Conservation (phyloP, 2,888 invertebrate genomes). For the Dryococelus australis region DNA sequence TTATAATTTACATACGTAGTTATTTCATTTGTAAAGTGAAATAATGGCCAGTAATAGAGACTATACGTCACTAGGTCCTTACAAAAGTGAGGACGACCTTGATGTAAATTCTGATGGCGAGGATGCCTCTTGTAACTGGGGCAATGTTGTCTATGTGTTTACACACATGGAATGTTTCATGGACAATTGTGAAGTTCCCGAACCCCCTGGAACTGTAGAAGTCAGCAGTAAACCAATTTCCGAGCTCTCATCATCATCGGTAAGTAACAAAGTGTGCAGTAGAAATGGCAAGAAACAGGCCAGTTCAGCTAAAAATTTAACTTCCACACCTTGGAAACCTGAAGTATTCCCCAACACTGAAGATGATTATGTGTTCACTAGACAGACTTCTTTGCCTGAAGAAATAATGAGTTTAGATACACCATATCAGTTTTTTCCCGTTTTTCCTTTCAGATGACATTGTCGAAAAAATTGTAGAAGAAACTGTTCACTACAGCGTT, state of each 20-base stretch:
- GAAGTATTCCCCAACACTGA: not conserved
- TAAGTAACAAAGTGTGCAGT: not conserved
- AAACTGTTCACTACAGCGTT: not conserved
- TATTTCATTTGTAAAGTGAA: not conserved
- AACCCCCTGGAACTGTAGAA: not conserved
- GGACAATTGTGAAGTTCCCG: not conserved
- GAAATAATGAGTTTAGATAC: not conserved
- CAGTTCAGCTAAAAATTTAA: not conserved
- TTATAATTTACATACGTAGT: not conserved
- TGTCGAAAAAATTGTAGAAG: not conserved
- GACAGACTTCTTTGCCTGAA: not conserved
- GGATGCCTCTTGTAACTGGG: not conserved
- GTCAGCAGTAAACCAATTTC: not conserved
- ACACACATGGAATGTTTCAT: not conserved
- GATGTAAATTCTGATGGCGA: not conserved
- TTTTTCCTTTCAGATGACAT: not conserved
- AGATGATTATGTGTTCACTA: not conserved
- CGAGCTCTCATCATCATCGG: not conserved
- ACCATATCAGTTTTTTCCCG: not conserved
- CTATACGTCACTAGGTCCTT: not conserved
- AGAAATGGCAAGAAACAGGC: not conserved
- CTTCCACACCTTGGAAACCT: not conserved
- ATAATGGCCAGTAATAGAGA: not conserved
- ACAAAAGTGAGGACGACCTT: not conserved
- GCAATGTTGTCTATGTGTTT: not conserved